Base-by-base conservation (phyloP, 92 coral and sea anemone species). In the Siderastrea radians region DNA sequence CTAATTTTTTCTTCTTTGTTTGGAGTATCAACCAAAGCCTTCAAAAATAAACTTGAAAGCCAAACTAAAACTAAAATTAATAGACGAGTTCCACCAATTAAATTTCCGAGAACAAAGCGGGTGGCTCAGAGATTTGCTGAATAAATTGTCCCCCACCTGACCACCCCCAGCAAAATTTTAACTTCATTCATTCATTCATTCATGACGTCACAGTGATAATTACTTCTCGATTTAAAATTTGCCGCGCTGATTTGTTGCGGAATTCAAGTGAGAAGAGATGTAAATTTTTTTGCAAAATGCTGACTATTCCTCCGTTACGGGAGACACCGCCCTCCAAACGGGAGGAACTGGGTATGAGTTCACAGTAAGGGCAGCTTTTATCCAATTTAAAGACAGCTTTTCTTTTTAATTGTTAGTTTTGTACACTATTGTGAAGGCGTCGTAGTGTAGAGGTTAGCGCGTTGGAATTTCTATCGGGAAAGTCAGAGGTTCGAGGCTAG, bases 271-370 rank as follows among this genome's bases (percentile, higher is more conserved):
- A 50, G 61, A 10, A 49, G 44, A 43, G n/a, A 55, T 60, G 52
- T 12, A 3, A 55, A 53, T 9, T 12, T 14, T 47, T n/a, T 7
- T n/a, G 57, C 73, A 44, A 64, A 16, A 79, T 65, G 61, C 38
- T 79, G 45, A 79, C 61, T 1, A 17, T 79, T 65, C 83, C 83
- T 26, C 61, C 83, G 9, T 51, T 79, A 50, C 12, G 2, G 17
- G 49, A 10, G 13, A 12, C n/a, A 8, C 5, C 84, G 5, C 48
- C n/a, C 3, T 26, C 60, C 6, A 53, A 79, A 50, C 45, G 74
- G 62, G 74, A 49, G 46, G 13, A 62, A 14, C 72, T 65, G 15
- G 26, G 45, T 6, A 8, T 54, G 13, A 53, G 38, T 15, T 26
- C 59, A 17, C 43, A 51, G 83, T 79, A 65, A 13, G 84, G n/a